Conservation (phyloP, 2,797 vertebrate genomes). For the Sebastes minor region DNA sequence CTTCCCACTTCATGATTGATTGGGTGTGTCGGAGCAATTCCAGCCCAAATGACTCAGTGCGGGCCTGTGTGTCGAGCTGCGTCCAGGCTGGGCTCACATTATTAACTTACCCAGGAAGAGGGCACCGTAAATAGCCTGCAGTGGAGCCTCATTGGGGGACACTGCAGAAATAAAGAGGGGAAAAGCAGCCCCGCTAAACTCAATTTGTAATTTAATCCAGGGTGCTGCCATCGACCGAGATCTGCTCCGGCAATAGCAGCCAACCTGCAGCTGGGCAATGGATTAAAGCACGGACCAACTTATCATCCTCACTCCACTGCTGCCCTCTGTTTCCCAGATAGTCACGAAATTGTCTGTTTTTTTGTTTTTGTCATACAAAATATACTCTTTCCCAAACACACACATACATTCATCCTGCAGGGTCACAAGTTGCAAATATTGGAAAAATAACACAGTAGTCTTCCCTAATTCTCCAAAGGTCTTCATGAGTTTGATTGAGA, state of each 20-base stretch:
- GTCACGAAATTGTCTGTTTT: background rate
- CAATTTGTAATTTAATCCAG: constrained; percentile 83
- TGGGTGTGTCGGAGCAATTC: constrained; percentile 77
- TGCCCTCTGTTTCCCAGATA: constrained; percentile 1
- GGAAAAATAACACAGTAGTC: no score
- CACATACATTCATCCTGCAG: background rate
- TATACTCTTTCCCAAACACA: background rate
- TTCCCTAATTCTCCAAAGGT: background rate
- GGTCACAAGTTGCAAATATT: background rate
- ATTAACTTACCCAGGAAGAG: constrained; percentile 82
- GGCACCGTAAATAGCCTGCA: constrained; percentile 74
- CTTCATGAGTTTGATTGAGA: background rate
- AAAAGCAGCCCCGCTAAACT: constrained; percentile 76
- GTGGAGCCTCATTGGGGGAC: constrained; percentile 74
- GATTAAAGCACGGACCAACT: constrained; percentile 28
- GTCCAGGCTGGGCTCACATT: constrained; percentile 65
- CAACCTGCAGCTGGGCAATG: constrained; percentile 51
- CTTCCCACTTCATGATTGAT: constrained; percentile 78
- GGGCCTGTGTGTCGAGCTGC: constrained; percentile 58
- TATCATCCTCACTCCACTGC: constrained; percentile 23
- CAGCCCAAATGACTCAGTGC: constrained; percentile 73
- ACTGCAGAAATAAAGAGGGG: constrained; percentile 68
- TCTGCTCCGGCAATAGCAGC: constrained; percentile 53
- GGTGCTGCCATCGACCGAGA: constrained; percentile 76
- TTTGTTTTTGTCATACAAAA: background rate